phyloP scores from a whole-genome alignment of 2,113 vertebrate genomes.

The Atrichornis clamosus region DNA sequence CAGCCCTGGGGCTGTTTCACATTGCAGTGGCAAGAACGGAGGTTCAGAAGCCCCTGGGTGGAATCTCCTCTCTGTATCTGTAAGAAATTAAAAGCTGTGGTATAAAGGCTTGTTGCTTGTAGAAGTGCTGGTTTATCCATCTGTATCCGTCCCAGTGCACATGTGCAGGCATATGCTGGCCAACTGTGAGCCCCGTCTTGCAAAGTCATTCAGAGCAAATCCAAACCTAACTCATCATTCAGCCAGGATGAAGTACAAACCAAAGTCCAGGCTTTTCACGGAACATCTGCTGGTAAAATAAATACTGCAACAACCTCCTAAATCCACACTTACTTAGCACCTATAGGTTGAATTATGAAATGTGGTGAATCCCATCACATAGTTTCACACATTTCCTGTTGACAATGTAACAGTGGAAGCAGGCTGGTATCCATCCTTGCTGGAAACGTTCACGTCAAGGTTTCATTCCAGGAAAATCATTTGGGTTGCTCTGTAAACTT shows the following conservation, averaged over 20 bases:
- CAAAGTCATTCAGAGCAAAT: not conserved
- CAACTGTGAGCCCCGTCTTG: not conserved
- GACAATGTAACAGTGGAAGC: not conserved
- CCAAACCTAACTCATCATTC: not conserved
- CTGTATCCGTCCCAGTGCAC: not conserved
- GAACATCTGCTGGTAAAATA: not conserved
- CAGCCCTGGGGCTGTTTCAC: not conserved
- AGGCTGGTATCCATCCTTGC: not conserved
- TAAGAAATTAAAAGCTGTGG: not conserved
- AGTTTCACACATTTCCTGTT: not conserved
- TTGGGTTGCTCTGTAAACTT: not conserved
- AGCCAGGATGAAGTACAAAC: not conserved
- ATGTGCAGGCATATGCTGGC: not conserved
- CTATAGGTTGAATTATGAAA: not conserved
- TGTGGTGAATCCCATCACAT: not conserved
- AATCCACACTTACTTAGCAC: not conserved
- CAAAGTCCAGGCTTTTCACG: not conserved
- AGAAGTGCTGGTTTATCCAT: not conserved
- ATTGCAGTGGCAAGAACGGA: not conserved
- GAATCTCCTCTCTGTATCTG: not conserved
- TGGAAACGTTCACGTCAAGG: not conserved
- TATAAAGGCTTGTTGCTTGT: not conserved
- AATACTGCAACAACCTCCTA: not conserved
- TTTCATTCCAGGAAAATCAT: constrained; percentile 22
- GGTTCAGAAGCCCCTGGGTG: not conserved